A percentile compares a stretch with the other conserved stretches of the same genome.
Conservation (phyloP, 2,797 vertebrate species). For the Tenualosa ilisha region DNA sequence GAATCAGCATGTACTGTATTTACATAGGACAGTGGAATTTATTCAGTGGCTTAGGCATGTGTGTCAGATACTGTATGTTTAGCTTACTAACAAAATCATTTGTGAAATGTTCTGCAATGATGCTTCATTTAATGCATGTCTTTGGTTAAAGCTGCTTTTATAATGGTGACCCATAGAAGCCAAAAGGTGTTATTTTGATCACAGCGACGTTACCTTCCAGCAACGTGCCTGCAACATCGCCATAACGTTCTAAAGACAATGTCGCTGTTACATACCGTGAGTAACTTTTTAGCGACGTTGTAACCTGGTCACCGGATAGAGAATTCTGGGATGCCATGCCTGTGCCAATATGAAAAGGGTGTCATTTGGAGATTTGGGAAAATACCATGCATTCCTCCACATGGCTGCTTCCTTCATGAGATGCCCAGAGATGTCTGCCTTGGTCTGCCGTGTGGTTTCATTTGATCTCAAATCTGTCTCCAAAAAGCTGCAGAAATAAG, state of each 20-base stretch:
- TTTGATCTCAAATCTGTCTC: background rate
- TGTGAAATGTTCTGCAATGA: background rate
- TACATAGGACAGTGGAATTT: background rate
- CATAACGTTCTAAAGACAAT: no score
- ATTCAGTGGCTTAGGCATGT: background rate
- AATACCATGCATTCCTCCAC: background rate
- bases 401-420: background rate
- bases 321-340: background rate
- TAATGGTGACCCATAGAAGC: no score
- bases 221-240: no score
- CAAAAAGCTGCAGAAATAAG: background rate
- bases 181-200: no score
- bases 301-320: no score
- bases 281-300: no score
- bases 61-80: background rate
- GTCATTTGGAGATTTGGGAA: slow-evolving; percentile 21
- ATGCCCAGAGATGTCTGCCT: background rate
- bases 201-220: no score
- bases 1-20: background rate
- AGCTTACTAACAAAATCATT: background rate
- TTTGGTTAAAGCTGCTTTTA: no score
- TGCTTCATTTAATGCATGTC: no score
- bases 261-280: no score
- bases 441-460: background rate
- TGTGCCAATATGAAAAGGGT: background rate